Base-by-base conservation (phyloP, 1,140 invertebrate species). In the Bombus soroeensis region DNA sequence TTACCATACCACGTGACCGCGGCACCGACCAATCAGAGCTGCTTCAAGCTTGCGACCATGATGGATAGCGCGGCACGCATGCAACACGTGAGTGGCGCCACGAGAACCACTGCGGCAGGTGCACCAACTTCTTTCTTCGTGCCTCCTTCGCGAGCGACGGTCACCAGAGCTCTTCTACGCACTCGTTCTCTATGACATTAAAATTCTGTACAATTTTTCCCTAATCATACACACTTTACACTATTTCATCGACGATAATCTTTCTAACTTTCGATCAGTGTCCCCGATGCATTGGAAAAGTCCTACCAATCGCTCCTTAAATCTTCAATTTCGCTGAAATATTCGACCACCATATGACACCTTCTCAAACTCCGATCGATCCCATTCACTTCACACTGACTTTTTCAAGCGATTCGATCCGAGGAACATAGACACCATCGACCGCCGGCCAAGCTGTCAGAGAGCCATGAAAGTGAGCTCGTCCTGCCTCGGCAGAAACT, bases 1-100 rank as follows among this genome's bases (percentile, higher is more conserved):
- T 96, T 96, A 96, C 94, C 95, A 95, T 95, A 95, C 93, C 96
- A 96, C 96, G 96, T 96, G 96, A 96, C 94, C 89, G 72, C 84
- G 79, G 43, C 80, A 18, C 82, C 87, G 88, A 94, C 96, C 96
- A 96, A 97, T 96, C 93, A 95, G 93, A 92, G 92, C 83, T 71
- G 89, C 83, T 87, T 91, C 91, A 91, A 94, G 94, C 95, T 95
- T 94, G 94, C 94, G 93, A 96, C 96, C 96, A 96, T 96, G 96
- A 96, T 96, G 96, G 96, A 96, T 96, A 94, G 95, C 95, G 89
- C 74, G 91, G 89, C 91, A 93, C 90, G 91, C 92, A 93, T 94
- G 93, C 94, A 94, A 94, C 94, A 94, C 93, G 95, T 94, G 94
- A 94, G 94, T 95, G 95, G 94, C 93, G 95, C 94, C 94, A 88